Evolutionary conservation across 2,797 vertebrate species (phyloP).

Genomic region (Sebastes diploproa): DNA sequence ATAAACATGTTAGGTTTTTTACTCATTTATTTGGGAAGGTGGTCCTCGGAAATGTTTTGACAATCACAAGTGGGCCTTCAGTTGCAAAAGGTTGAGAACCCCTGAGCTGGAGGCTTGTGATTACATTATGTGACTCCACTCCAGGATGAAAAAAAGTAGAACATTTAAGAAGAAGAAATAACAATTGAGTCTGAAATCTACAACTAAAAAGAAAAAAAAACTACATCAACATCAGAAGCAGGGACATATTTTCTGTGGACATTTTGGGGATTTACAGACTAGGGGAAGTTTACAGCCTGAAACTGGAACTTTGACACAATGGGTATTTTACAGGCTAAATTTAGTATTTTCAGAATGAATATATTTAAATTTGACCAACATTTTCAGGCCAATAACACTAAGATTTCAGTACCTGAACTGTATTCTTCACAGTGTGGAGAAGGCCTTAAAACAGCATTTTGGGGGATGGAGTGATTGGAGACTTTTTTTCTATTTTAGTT

Average conservation of each 20-base stretch:
- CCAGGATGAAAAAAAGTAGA: neutral
- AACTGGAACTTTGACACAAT: neutral
- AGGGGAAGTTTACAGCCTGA: neutral
- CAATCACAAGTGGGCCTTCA: too few relatives aligned
- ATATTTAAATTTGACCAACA: neutral
- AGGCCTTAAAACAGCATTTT: neutral
- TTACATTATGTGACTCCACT: neutral
- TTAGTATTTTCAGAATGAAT: neutral
- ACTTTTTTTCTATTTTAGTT: neutral
- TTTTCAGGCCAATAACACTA: neutral
- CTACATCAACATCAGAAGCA: neutral
- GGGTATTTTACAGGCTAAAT: neutral
- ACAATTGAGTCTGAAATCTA: neutral
- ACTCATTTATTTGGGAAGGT: too few relatives aligned
- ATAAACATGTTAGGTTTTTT: too few relatives aligned
- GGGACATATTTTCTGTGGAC: neutral
- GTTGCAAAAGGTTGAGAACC: too few relatives aligned
- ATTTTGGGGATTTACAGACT: neutral
- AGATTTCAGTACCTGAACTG: neutral
- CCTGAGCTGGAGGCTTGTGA: neutral
- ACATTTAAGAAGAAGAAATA: neutral
- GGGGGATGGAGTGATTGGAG: neutral
- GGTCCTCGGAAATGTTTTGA: too few relatives aligned
- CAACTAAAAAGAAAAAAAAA: neutral
- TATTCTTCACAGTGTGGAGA: too few relatives aligned